phyloP scores from a whole-genome alignment of 2,888 invertebrate species.

The Aphodius sticticus region DNA sequence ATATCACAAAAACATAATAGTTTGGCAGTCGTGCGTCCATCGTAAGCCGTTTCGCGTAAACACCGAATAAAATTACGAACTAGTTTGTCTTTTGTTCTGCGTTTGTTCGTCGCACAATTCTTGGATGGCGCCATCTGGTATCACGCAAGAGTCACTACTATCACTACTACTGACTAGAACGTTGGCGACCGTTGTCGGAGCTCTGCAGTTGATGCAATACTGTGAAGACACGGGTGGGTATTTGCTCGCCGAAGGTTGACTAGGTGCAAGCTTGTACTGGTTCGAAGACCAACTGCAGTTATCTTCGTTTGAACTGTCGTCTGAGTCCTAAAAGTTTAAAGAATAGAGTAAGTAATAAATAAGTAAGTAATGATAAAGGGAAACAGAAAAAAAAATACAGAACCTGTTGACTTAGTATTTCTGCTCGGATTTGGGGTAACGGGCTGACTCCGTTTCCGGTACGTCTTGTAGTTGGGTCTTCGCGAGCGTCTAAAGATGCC shows the following conservation, averaged over 20 bases:
- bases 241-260: slow-evolving; percentile 36
- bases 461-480: slow-evolving; percentile 33
- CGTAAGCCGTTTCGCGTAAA: neutral
- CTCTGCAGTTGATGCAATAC: slow-evolving; percentile 56
- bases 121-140: neutral
- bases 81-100: neutral
- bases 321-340: slow-evolving; percentile 47
- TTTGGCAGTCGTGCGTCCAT: neutral
- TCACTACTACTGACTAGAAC: slow-evolving; percentile 39
- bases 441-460: slow-evolving; percentile 56
- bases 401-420: slow-evolving; percentile 55
- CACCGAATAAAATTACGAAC: slow-evolving; percentile 1
- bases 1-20: neutral
- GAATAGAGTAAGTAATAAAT: slow-evolving; percentile 22
- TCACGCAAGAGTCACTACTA: neutral
- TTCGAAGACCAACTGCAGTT: slow-evolving; percentile 70
- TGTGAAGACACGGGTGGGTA: slow-evolving; percentile 51
- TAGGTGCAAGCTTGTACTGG: slow-evolving; percentile 62
- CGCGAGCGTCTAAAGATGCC: slow-evolving; percentile 29
- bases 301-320: slow-evolving; percentile 64
- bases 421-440: slow-evolving; percentile 58
- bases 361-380: neutral
- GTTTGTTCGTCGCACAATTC: neutral
- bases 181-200: slow-evolving; percentile 46
- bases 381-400: neutral